These are phyloP conservation scores for Temnopleurus reevesii DNA, from an alignment of 53 echinoderm and acorn worm species.

Conservation along the genomic window DNA sequence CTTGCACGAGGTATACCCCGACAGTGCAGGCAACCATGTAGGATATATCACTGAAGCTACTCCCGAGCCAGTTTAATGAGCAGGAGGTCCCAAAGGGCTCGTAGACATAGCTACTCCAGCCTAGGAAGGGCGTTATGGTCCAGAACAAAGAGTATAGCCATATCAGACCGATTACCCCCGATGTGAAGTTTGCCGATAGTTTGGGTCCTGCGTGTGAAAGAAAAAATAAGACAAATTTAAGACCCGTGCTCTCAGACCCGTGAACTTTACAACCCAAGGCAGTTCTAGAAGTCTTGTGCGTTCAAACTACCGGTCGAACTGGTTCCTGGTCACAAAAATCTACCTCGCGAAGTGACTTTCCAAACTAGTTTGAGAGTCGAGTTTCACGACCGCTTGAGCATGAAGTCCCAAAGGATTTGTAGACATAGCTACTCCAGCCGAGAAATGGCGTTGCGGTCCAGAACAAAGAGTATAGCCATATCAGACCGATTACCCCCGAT, in stretches of 20 bases:
- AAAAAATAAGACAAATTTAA: background rate
- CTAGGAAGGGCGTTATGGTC: conserved; percentile 72
- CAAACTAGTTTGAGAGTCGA: conserved; percentile 76
- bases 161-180: conserved; percentile 23
- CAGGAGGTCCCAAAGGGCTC: conserved; percentile 83
- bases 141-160: conserved; percentile 74
- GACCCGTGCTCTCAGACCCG: no score
- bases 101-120: conserved; percentile 84
- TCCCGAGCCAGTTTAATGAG: conserved; percentile 71
- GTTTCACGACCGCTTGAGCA: no score
- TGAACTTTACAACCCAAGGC: no score
- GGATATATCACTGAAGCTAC: conserved; percentile 42
- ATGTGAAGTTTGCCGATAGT: conserved; percentile 55
- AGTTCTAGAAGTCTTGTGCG: no score
- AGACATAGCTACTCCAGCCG: conserved; percentile 78
- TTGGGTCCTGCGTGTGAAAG: conserved; percentile 68
- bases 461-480: conserved; percentile 66
- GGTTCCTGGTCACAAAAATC: no score
- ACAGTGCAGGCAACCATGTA: conserved; percentile 63
- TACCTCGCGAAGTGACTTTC: conserved; percentile 40
- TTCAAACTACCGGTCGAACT: no score
- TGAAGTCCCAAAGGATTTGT: conserved; percentile 74
- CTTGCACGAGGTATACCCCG: conserved; percentile 54
- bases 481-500: background rate
- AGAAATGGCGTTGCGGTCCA: conserved; percentile 72